Base-by-base conservation (phyloP, 2,797 vertebrate genomes). In the Neosilurus mollespiculum region DNA sequence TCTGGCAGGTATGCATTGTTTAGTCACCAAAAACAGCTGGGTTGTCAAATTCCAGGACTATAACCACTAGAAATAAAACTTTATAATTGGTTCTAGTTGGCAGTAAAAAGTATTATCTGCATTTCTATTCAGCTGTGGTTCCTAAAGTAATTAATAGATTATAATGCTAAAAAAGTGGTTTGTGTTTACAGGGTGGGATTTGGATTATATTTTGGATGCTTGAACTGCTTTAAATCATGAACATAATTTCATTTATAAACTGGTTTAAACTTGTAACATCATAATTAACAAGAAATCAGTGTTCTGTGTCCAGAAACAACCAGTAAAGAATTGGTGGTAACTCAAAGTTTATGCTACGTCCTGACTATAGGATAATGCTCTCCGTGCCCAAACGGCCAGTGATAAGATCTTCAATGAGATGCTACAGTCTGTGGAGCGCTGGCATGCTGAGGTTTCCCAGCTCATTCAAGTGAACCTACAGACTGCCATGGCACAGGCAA, bases 381-480 rank as follows among this genome's bases (percentile, higher is more conserved):
- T 94, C 78, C 88, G 94, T 58, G 93, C 94, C 2, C 93, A 94
- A 84, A 71, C 88, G 1, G 94, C 94, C 73, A 94, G 94, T 10
- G 93, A 95, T 59, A 95, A 95, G 91, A 94, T 92, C 11, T 95
- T 95, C 90, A 92, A 91, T 0, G 95, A 95, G 84, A 94, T 95
- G 94, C 90, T 93, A 62, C 94, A 94, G 84, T 92, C 93, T 0
- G 94, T 94, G 81, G 94, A 95, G 85, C 94, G 95, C 51, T 95
- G 94, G 94, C 94, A 94, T 83, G 90, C 91, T 0, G 95, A 95
- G 89, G 92, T 94, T 84, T 87, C 89, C 73, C 94, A 95, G 89
- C 92, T 95, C 89, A 94, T 95, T 82, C 91, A 87, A 85, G 89
- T 94, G 82, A 95, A 95, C 87, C 91, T 95, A 91, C 93, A 94